These are phyloP conservation scores for Polydrusus tereticollis DNA, from an alignment of 2,888 invertebrate species.

Conservation along the genomic window DNA sequence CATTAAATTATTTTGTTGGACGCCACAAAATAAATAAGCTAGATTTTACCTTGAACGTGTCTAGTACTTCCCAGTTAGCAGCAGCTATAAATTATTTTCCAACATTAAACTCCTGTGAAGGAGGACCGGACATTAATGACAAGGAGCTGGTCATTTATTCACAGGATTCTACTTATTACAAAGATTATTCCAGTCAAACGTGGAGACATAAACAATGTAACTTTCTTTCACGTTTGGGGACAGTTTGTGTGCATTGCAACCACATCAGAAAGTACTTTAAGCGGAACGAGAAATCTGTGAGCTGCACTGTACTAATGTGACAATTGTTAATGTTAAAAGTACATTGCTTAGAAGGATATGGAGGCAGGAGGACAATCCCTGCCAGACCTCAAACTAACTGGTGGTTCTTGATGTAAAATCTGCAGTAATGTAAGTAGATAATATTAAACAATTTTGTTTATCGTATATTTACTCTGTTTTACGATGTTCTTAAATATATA, in stretches of 20 bases:
- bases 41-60: background rate
- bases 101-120: background rate
- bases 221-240: background rate
- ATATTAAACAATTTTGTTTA: too few species aligned
- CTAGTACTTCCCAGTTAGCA: background rate
- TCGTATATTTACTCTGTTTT: too few species aligned
- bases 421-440: too few species aligned
- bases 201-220: background rate
- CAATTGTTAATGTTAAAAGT: too few species aligned
- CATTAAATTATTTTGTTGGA: background rate
- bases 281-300: background rate
- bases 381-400: too few species aligned
- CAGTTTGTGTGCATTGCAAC: background rate
- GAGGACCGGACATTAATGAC: background rate
- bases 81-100: background rate
- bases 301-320: background rate
- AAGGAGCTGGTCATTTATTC: background rate
- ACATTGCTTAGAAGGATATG: background rate
- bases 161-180: background rate
- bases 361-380: too few species aligned
- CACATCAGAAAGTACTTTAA: background rate
- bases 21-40: background rate
- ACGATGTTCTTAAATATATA: too few species aligned
- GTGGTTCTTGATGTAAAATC: too few species aligned
- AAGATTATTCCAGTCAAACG: background rate